Evolutionary conservation across 2,888 invertebrate species (phyloP).

Genomic region (Tinea pellionella): DNA sequence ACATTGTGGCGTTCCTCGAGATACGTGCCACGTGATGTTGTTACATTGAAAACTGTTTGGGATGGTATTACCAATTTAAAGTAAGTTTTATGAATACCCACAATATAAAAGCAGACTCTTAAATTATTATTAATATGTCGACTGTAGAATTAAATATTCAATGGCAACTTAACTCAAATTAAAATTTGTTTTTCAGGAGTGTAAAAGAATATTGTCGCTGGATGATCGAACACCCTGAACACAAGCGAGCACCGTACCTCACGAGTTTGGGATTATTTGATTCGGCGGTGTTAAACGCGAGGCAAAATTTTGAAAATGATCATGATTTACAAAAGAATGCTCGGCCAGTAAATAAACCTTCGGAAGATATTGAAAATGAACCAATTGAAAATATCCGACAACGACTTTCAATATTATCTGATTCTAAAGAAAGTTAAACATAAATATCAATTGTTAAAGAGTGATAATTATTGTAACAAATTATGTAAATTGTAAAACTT

Average conservation of each 20-base stretch:
- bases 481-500: too few species aligned
- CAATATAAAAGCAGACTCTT: too few species aligned
- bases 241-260: slow-evolving; percentile 64
- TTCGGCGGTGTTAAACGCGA: slow-evolving; percentile 41
- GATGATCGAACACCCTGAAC: slow-evolving; percentile 66
- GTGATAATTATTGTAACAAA: too few species aligned
- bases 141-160: too few species aligned
- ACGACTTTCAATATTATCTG: slow-evolving; percentile 42
- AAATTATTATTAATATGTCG: too few species aligned
- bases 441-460: too few species aligned
- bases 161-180: too few species aligned
- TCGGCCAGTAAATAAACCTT: slow-evolving; percentile 15
- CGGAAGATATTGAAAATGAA: slow-evolving; percentile 26
- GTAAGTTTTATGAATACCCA: slow-evolving; percentile 28
- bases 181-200: slow-evolving; percentile 42
- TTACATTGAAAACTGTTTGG: slow-evolving; percentile 74
- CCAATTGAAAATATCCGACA: slow-evolving; percentile 43
- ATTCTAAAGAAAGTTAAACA: slow-evolving; percentile 22
- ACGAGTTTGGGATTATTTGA: slow-evolving; percentile 65
- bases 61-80: slow-evolving; percentile 72
- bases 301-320: slow-evolving; percentile 40
- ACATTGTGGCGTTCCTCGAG: slow-evolving; percentile 68
- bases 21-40: slow-evolving; percentile 67
- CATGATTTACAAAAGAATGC: slow-evolving; percentile 19
- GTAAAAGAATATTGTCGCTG: slow-evolving; percentile 70